These are phyloP conservation scores for Odocoileus hemionus DNA, from an alignment of 2,113 vertebrate species.

Conservation along the genomic window DNA sequence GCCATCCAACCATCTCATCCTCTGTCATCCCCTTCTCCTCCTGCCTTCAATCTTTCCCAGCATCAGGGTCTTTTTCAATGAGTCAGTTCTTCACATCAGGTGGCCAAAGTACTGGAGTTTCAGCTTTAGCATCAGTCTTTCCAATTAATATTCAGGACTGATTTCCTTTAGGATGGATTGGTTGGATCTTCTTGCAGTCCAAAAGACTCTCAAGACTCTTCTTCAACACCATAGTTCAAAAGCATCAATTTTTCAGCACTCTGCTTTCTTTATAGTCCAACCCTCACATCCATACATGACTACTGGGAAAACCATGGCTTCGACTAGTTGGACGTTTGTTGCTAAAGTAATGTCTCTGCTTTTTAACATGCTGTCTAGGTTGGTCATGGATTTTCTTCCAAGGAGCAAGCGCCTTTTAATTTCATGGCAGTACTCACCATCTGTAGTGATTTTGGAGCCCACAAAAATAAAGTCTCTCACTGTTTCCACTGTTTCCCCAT, in stretches of 20 bases:
- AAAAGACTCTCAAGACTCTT: not conserved
- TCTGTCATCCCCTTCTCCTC: not conserved
- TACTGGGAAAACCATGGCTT: not conserved
- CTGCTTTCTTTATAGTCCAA: not conserved
- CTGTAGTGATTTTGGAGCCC: not conserved
- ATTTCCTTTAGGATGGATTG: not conserved
- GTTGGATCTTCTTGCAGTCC: not conserved
- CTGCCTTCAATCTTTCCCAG: not conserved
- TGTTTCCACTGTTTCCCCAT: not conserved
- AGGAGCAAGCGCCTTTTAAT: not conserved
- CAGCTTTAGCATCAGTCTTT: not conserved
- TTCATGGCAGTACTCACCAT: not conserved
- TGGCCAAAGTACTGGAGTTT: not conserved
- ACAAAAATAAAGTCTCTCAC: not conserved
- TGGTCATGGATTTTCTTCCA: not conserved
- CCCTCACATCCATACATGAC: not conserved
- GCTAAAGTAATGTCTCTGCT: not conserved
- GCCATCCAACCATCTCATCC: not conserved
- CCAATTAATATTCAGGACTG: not conserved
- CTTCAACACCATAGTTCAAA: not conserved
- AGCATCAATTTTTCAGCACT: not conserved
- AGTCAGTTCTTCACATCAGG: not conserved
- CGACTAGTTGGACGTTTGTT: not conserved
- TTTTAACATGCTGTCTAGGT: not conserved
- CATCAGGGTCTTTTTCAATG: not conserved